These are phyloP conservation scores for Polyodon spathula DNA, from an alignment of 2,113 vertebrate genomes.

Conservation along the genomic window DNA sequence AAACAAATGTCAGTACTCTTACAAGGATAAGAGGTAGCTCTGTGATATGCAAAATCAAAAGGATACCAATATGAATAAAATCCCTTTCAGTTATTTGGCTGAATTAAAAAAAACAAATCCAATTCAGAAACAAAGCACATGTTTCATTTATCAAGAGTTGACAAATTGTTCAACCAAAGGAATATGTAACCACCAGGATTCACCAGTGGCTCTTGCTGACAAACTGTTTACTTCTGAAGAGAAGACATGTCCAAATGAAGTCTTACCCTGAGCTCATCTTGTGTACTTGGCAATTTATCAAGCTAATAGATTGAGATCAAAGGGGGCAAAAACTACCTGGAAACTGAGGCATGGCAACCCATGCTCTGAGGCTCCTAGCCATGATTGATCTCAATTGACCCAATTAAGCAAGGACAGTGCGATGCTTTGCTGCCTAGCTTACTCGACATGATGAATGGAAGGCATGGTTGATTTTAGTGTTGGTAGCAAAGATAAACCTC, in stretches of 20 bases:
- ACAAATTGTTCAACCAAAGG: too few relatives aligned
- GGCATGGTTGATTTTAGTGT: not conserved
- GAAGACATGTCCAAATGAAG: not conserved
- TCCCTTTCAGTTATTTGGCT: too few relatives aligned
- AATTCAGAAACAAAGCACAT: too few relatives aligned
- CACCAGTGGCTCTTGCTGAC: not conserved
- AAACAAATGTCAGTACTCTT: too few relatives aligned
- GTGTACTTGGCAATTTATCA: constrained; percentile 6
- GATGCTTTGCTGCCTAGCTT: not conserved
- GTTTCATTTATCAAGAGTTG: too few relatives aligned
- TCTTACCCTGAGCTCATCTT: not conserved
- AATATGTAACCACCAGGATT: too few relatives aligned
- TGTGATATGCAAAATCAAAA: too few relatives aligned
- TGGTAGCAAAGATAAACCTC: not conserved
- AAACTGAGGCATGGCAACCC: not conserved
- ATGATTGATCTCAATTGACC: constrained; percentile 11
- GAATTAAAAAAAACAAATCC: too few relatives aligned
- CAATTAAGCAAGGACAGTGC: constrained; percentile 1
- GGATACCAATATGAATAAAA: too few relatives aligned
- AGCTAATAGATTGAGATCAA: not conserved
- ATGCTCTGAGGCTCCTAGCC: not conserved
- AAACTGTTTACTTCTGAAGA: not conserved
- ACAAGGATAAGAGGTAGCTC: too few relatives aligned
- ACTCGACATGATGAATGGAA: not conserved
- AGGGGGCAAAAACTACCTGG: not conserved